phyloP scores from a whole-genome alignment of 1,140 invertebrate genomes.

The Drosophila mojavensis region DNA sequence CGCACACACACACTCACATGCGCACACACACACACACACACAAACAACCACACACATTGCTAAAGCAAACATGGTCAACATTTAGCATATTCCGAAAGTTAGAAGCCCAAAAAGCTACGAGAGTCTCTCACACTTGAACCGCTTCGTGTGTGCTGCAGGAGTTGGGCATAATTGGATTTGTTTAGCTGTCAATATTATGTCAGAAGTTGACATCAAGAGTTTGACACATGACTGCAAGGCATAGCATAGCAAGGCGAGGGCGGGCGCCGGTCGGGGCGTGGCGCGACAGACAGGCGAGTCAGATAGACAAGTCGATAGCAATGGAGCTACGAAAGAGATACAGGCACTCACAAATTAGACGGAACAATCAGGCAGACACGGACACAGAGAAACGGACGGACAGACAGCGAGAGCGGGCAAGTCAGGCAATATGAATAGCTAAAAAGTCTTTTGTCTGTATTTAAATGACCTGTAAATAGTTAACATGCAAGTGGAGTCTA shows the following conservation, averaged over 20 bases:
- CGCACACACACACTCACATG: slow-evolving; percentile 2
- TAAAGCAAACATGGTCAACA: slow-evolving; percentile 40
- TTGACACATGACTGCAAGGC: slow-evolving; percentile 43
- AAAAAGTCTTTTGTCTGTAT: slow-evolving; percentile 2
- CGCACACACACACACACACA: neutral
- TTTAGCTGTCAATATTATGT: slow-evolving; percentile 83
- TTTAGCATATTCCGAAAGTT: slow-evolving; percentile 56
- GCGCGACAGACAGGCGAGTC: slow-evolving; percentile 40
- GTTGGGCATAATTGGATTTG: slow-evolving; percentile 81
- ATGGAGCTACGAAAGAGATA: slow-evolving; percentile 16
- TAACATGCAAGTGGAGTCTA: neutral
- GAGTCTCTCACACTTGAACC: neutral
- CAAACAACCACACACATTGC: neutral
- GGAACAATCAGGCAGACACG: slow-evolving; percentile 20
- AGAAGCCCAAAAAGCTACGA: slow-evolving; percentile 6
- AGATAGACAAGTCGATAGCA: slow-evolving; percentile 34
- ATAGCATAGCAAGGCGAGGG: neutral
- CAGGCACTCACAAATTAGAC: slow-evolving; percentile 32
- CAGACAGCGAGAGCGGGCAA: neutral
- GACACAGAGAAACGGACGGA: neutral
- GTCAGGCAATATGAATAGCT: slow-evolving; percentile 36
- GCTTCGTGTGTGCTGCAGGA: slow-evolving; percentile 33
- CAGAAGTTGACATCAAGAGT: slow-evolving; percentile 78
- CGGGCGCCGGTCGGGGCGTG: slow-evolving; percentile 6
- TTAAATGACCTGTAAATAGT: slow-evolving; percentile 19